Evolutionary conservation across 2,888 invertebrate species (phyloP).

Genomic region (Euphydryas editha): DNA sequence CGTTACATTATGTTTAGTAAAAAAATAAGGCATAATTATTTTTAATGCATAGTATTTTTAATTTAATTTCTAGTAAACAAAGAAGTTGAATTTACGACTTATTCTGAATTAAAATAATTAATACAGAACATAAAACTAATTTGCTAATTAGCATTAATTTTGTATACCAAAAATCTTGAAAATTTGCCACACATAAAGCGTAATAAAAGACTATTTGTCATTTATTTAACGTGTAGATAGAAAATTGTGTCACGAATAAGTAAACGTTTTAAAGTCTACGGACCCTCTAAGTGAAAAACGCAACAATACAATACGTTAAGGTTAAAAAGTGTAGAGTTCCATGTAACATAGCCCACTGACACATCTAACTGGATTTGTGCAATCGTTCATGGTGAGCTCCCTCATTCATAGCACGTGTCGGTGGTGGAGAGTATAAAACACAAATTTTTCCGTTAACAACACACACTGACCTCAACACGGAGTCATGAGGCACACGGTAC

Average conservation of each 20-base stretch:
- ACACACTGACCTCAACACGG: slow-evolving; percentile 63
- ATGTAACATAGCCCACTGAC: slow-evolving; percentile 31
- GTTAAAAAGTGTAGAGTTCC: slow-evolving; percentile 19
- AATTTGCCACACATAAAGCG: no score
- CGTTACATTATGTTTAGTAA: no score
- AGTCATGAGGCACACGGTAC: slow-evolving; percentile 77
- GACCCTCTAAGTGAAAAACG: slow-evolving; percentile 27
- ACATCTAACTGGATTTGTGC: slow-evolving; percentile 48
- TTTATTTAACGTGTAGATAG: neutral
- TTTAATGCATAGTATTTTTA: no score
- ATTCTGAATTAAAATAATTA: no score
- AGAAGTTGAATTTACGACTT: no score
- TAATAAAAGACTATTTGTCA: no score
- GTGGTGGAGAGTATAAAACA: slow-evolving; percentile 76
- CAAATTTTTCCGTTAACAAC: slow-evolving; percentile 49
- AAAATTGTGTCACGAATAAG: neutral
- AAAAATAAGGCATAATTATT: no score
- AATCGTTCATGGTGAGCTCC: slow-evolving; percentile 40
- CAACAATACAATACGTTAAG: slow-evolving; percentile 27
- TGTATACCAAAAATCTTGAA: no score
- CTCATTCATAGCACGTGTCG: slow-evolving; percentile 41
- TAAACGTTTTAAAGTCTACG: neutral
- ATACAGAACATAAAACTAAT: no score
- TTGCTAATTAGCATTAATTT: no score
- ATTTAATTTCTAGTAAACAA: no score